These are phyloP conservation scores for Pentamera pediparva DNA, from an alignment of 53 echinoderm and acorn worm genomes.

Conservation along the genomic window DNA sequence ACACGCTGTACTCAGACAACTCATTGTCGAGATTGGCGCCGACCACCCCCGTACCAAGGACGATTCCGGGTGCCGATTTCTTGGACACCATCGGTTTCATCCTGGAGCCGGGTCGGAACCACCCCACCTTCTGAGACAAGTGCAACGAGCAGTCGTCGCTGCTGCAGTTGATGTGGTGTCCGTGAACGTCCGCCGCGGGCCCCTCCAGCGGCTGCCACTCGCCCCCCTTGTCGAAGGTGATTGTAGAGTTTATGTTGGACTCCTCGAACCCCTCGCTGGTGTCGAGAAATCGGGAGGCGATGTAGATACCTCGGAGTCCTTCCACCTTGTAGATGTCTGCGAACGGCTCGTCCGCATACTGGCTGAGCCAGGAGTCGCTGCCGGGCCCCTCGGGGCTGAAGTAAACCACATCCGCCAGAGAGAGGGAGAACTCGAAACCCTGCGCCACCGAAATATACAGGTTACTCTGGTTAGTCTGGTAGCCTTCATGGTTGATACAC, in stretches of 20 bases:
- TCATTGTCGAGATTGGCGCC: constrained; percentile 37
- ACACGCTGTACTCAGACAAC: constrained; percentile 38
- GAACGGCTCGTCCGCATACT: constrained; percentile 72
- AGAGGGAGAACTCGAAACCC: constrained; percentile 60
- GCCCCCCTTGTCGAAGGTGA: constrained; percentile 88
- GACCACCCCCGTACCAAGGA: constrained; percentile 67
- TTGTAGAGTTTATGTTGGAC: constrained; percentile 59
- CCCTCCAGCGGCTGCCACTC: constrained; percentile 59
- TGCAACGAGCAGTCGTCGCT: constrained; percentile 59
- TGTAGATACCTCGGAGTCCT: constrained; percentile 81
- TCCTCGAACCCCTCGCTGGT: constrained; percentile 27
- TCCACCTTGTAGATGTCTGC: constrained; percentile 87
- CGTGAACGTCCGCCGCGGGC: constrained; percentile 14
- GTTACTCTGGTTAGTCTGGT: constrained; percentile 47
- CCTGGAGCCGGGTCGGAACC: constrained; percentile 56
- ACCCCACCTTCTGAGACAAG: constrained; percentile 70
- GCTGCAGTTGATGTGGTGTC: constrained; percentile 31
- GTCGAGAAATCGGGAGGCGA: constrained; percentile 51
- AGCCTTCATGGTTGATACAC: constrained; percentile 81
- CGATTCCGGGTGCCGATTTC: constrained; percentile 76
- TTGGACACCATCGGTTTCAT: constrained; percentile 81
- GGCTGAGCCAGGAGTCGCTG: constrained; percentile 72
- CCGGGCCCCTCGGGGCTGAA: constrained; percentile 72
- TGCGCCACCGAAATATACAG: constrained; percentile 87
- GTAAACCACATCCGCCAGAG: constrained; percentile 72